Evolutionary conservation across 2,113 vertebrate genomes (phyloP).

Genomic region (Gallinago paraguaiae): DNA sequence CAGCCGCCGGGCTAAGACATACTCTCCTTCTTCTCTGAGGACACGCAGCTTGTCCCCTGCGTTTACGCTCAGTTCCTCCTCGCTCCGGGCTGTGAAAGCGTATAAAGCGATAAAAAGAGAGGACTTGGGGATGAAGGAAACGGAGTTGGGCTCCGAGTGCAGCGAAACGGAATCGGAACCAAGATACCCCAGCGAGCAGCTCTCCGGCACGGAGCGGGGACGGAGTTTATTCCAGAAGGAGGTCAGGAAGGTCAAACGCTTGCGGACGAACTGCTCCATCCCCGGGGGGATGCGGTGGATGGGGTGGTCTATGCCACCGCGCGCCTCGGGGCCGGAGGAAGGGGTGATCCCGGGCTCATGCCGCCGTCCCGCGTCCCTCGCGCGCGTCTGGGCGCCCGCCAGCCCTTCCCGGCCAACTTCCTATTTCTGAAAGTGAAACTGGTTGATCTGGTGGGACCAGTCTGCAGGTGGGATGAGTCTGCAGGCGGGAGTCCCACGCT

Average conservation of each 20-base stretch:
- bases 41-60: constrained; percentile 87
- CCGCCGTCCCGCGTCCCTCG: not conserved
- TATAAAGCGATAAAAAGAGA: constrained; percentile 80
- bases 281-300: accelerated
- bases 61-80: constrained; percentile 84
- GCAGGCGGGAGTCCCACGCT: constrained; percentile 10
- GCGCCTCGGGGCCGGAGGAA: not conserved
- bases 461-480: constrained; percentile 27
- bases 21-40: constrained; percentile 84
- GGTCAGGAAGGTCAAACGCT: constrained; percentile 79
- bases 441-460: constrained; percentile 50
- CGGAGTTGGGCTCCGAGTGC: constrained; percentile 7
- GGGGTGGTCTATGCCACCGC: not conserved
- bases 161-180: constrained; percentile 37
- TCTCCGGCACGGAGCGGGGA: constrained; percentile 69
- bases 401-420: constrained; percentile 3
- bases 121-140: constrained; percentile 60
- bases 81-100: constrained; percentile 84
- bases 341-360: not conserved
- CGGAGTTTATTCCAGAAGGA: constrained; percentile 90
- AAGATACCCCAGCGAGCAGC: constrained; percentile 9
- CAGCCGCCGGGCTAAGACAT: constrained; percentile 84
- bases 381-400: constrained; percentile 27
- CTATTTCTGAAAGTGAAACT: constrained; percentile 67
- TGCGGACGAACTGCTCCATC: constrained; percentile 88